Base-by-base conservation (phyloP, 2,113 vertebrate genomes). In the Numenius arquata region DNA sequence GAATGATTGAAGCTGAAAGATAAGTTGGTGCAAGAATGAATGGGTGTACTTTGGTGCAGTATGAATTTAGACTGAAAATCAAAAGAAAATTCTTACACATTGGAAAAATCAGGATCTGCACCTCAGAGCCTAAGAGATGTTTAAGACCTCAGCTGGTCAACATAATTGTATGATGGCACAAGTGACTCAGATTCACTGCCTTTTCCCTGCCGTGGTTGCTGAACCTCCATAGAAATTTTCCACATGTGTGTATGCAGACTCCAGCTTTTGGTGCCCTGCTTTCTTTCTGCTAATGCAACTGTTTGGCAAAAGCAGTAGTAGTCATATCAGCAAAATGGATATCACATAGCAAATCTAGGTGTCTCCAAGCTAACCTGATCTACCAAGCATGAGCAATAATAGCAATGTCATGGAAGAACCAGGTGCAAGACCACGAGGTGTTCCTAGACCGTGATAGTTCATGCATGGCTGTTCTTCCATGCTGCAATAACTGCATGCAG, bases 1-100 rank as follows among this genome's bases (percentile, higher is more conserved):
- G 79, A 80, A 74, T 74, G 53, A 88, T 12, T 83, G 83, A 92
- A 92, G 68, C 40, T 55, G 75, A 90, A 92, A 70, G 63, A n/a
- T 80, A 47, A 1, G 8, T 74, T 93, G 53, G 41, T 7, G 5
- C 32, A 90, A 66, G 61, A 84, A 73, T 30, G 21, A 66, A 62
- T 92, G 56, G 14, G 15, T 71, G 86, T 92, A 13, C 77, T 29
- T 63, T 59, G 50, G 7, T 87, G 65, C 55, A 36, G 15, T 27
- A 25, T 67, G 30, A 77, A 74, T 84, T 89, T n/a, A 71, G 72
- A 17, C 20, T 77, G 76, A 78, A 93, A 81, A 92, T 47, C 22
- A n/a, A 56, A 82, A 89, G 15, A 74, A 83, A 77, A 71, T 55
- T 81, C 50, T 41, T 84, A 18, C 27, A 16, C 0, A 0, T 82